A percentile compares a stretch with the other conserved stretches of the same genome.
Conservation (phyloP, 2,797 vertebrate genomes). For the Furcifer pardalis region DNA sequence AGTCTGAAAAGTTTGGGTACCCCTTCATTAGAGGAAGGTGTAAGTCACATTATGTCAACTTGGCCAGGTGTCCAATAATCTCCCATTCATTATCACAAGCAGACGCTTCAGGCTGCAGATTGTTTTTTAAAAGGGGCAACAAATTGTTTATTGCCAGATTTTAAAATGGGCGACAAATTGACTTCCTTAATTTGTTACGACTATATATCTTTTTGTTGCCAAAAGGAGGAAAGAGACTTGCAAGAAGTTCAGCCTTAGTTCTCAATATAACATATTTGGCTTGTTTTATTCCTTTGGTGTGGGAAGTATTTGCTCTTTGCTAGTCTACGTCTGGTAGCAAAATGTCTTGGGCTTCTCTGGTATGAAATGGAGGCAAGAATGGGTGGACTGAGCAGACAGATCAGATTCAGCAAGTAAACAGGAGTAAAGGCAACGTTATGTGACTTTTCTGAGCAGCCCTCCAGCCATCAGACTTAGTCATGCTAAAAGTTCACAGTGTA, state of each 20-base stretch:
- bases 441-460: too few species aligned
- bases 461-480: not conserved
- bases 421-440: not conserved
- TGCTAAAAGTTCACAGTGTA: not conserved
- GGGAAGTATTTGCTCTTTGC: not conserved
- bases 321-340: not conserved
- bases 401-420: not conserved
- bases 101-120: not conserved
- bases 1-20: too few species aligned
- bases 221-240: not conserved
- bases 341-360: not conserved
- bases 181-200: not conserved
- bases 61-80: too few species aligned
- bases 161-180: not conserved
- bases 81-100: too few species aligned
- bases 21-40: too few species aligned
- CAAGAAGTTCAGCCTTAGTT: not conserved
- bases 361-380: not conserved
- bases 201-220: not conserved
- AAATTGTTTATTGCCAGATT: not conserved
- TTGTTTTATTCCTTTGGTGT: not conserved
- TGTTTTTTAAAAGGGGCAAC: not conserved
- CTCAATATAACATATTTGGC: not conserved
- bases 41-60: too few species aligned
- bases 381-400: not conserved